phyloP scores from a whole-genome alignment of 2,113 vertebrate species.

The Triplophysa siluroides region DNA sequence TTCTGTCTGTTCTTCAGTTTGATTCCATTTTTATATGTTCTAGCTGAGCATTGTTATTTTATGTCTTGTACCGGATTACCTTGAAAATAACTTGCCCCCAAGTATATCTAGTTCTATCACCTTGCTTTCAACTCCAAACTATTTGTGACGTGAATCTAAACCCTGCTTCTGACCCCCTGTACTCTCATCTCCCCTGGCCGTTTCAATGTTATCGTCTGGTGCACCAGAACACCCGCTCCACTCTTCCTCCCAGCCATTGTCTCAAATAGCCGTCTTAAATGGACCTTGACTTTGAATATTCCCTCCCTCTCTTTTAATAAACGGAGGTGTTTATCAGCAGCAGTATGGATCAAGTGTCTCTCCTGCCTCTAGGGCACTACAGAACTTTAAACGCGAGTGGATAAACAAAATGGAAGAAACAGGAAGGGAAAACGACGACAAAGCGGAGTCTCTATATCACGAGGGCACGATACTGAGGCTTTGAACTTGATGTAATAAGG shows the following conservation, averaged over 20 bases:
- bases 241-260: background rate
- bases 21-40: too few species aligned
- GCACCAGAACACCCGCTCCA: conserved; percentile 5
- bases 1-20: too few species aligned
- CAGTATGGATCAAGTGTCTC: conserved; percentile 48
- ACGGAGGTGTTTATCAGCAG: conserved; percentile 58
- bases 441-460: conserved; percentile 41
- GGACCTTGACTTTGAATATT: conserved; percentile 65
- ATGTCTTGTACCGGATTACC: too few species aligned
- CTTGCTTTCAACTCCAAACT: too few species aligned
- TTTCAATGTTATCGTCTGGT: background rate
- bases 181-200: conserved; percentile 9
- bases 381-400: conserved; percentile 49
- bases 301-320: conserved; percentile 59
- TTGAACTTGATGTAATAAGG: conserved; percentile 52
- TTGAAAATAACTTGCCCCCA: too few species aligned
- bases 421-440: background rate
- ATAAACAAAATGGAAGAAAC: conserved; percentile 40
- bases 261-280: conserved; percentile 56
- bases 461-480: conserved; percentile 38
- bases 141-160: too few species aligned
- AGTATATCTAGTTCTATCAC: too few species aligned
- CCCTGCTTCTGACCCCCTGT: background rate
- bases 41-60: too few species aligned
- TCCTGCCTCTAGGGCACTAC: conserved; percentile 38